Percentiles rank a stretch among this genome's conserved stretches.
phyloP scores from a whole-genome alignment of 1,140 invertebrate genomes.

The Marisa cornuarietis region DNA sequence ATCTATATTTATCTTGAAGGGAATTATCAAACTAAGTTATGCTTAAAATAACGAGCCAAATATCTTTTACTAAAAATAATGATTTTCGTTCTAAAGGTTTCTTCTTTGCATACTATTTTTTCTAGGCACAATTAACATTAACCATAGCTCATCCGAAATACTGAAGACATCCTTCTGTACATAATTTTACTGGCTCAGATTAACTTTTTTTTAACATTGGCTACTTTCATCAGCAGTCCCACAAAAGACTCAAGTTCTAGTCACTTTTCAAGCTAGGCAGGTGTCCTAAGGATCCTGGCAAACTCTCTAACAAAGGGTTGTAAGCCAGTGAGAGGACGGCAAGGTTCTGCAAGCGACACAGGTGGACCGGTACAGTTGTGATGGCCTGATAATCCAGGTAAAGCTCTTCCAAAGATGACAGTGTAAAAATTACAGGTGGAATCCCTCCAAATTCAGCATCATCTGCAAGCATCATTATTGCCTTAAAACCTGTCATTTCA shows the following conservation, averaged over 20 bases:
- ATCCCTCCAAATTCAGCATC: constrained; percentile 51
- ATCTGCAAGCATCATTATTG: constrained; percentile 27
- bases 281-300: constrained; percentile 47
- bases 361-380: constrained; percentile 44
- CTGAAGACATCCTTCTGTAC: too few species aligned
- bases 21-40: too few species aligned
- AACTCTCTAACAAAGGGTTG: constrained; percentile 50
- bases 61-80: too few species aligned
- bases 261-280: constrained; percentile 50
- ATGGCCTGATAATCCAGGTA: constrained; percentile 52
- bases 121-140: too few species aligned
- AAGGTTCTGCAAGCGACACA: constrained; percentile 50
- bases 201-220: too few species aligned
- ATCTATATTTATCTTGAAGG: too few species aligned
- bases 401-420: constrained; percentile 43
- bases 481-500: neutral
- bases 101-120: too few species aligned
- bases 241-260: constrained; percentile 5
- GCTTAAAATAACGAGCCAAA: too few species aligned
- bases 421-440: constrained; percentile 48
- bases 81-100: too few species aligned
- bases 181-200: too few species aligned
- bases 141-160: too few species aligned
- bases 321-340: constrained; percentile 37
- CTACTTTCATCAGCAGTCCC: neutral